Percentiles rank a stretch among this genome's conserved stretches.
phyloP scores from a whole-genome alignment of 2,797 vertebrate species.

The Rhinogobio ventralis region DNA sequence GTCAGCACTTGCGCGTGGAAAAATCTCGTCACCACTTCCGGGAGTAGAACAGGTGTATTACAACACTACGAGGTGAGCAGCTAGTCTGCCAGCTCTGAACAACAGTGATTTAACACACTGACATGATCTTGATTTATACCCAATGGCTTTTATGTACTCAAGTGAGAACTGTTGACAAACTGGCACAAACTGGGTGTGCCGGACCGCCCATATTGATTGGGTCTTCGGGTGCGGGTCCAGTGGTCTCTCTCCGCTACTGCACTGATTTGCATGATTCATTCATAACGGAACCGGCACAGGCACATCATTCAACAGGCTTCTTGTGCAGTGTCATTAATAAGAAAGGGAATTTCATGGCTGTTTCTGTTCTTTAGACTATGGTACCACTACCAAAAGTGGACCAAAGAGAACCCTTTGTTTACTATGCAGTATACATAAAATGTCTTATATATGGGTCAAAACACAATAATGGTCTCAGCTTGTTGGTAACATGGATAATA shows the following conservation, averaged over 20 bases:
- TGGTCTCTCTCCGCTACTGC: not conserved
- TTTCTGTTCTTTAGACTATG: not conserved
- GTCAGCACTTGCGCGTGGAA: slow-evolving; percentile 40
- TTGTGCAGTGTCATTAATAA: not conserved
- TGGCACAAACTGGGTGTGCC: slow-evolving; percentile 43
- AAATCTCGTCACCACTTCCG: slow-evolving; percentile 65
- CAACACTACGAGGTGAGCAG: slow-evolving; percentile 59
- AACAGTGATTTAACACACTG: not conserved
- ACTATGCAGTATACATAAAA: not conserved
- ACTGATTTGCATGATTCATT: not conserved
- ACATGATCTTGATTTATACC: not conserved
- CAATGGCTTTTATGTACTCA: not conserved
- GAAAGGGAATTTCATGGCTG: not conserved
- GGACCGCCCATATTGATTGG: slow-evolving; percentile 9
- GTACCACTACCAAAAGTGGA: not conserved
- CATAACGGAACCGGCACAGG: not conserved
- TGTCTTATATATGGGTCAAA: not conserved
- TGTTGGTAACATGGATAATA: too few species aligned
- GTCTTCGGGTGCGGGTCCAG: not conserved
- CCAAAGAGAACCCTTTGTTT: not conserved
- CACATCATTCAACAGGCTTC: not conserved
- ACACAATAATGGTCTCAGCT: not conserved
- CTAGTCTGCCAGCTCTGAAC: not conserved
- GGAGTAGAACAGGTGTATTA: slow-evolving; percentile 49
- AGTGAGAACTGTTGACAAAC: not conserved